phyloP scores from a whole-genome alignment of 2,113 vertebrate species.

The Equus quagga region DNA sequence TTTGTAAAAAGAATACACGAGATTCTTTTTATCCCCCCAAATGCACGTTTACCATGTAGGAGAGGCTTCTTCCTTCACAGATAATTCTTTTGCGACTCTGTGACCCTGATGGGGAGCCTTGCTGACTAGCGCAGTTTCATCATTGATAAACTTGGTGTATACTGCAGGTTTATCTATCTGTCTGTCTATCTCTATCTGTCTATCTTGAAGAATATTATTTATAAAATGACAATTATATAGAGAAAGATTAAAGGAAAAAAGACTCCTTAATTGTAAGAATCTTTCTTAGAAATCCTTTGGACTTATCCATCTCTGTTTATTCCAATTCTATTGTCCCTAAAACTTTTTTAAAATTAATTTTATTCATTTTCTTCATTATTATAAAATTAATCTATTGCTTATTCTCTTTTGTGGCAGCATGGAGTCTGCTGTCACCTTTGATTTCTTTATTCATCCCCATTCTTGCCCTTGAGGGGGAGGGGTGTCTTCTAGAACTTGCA shows the following conservation, averaged over 20 bases:
- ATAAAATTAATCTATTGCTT: not conserved
- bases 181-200: not conserved
- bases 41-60: not conserved
- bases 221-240: not conserved
- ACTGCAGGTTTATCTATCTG: not conserved
- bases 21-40: not conserved
- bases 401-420: not conserved
- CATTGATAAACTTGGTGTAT: not conserved
- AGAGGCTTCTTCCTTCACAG: not conserved
- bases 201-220: slow-evolving; percentile 15
- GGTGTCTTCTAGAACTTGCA: not conserved
- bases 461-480: not conserved
- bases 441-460: not conserved
- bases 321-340: not conserved
- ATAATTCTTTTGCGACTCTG: not conserved
- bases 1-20: not conserved
- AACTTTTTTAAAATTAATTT: not conserved
- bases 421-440: not conserved
- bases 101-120: not conserved
- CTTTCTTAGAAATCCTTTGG: not conserved
- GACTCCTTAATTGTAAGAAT: not conserved
- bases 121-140: not conserved
- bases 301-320: not conserved
- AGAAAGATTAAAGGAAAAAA: slow-evolving; percentile 15
- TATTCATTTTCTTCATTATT: not conserved